Evolutionary conservation across 2,113 vertebrate genomes (phyloP).

Genomic region (Phasianus colchicus): DNA sequence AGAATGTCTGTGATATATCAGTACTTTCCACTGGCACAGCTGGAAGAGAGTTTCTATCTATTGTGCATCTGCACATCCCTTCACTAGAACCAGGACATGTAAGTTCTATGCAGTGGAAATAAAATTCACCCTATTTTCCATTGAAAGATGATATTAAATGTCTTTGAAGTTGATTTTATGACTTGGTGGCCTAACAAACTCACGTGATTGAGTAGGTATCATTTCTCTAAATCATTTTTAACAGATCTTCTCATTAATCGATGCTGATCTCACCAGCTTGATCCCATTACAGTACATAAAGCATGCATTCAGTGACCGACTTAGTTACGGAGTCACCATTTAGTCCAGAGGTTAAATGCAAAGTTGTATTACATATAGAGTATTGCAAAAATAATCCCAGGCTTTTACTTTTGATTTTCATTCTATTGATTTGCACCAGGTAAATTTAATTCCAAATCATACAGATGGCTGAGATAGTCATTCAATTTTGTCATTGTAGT

Average conservation of each 20-base stretch:
- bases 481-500: constrained; percentile 62
- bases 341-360: constrained; percentile 49
- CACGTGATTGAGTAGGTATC: neutral
- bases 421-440: constrained; percentile 71
- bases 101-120: rapidly evolving
- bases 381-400: constrained; percentile 48
- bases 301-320: neutral
- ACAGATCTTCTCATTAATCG: neutral
- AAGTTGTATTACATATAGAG: constrained; percentile 39
- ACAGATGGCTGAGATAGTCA: constrained; percentile 48
- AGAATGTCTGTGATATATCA: neutral
- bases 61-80: rapidly evolving
- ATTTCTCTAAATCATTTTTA: constrained; percentile 15
- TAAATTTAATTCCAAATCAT: constrained; percentile 74
- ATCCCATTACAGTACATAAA: constrained; percentile 9
- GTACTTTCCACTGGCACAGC: neutral
- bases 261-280: neutral
- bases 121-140: neutral
- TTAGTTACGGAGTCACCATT: neutral
- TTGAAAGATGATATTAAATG: neutral
- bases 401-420: constrained; percentile 73
- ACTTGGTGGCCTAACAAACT: neutral
- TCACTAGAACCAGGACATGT: neutral
- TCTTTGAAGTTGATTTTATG: neutral
- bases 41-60: neutral